Conservation (phyloP, 2,797 vertebrate genomes). For the Micropoecilia bifurca region DNA sequence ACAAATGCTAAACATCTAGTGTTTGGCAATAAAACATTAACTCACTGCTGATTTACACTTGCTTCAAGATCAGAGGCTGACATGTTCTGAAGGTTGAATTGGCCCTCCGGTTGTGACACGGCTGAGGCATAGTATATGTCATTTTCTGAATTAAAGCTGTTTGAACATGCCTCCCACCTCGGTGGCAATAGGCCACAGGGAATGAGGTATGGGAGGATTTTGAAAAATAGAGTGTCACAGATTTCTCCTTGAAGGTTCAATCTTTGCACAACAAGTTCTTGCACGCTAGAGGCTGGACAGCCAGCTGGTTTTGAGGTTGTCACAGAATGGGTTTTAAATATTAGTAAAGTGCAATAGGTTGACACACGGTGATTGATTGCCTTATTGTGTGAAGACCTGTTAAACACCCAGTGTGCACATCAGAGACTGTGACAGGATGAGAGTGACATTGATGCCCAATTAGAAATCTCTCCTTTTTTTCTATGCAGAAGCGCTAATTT, state of each 20-base stretch:
- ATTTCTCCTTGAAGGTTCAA: constrained; percentile 67
- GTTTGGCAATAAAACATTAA: constrained; percentile 39
- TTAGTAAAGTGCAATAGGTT: constrained; percentile 25
- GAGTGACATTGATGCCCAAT: constrained; percentile 12
- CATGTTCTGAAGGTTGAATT: constrained; percentile 67
- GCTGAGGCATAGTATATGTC: constrained; percentile 59
- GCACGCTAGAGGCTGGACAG: constrained; percentile 30
- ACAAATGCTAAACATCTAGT: constrained; percentile 18
- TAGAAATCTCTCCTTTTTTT: constrained; percentile 12
- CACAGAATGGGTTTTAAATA: constrained; percentile 49
- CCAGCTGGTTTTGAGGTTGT: constrained; percentile 35
- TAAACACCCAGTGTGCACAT: constrained; percentile 20
- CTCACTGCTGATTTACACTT: constrained; percentile 58
- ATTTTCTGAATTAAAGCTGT: constrained; percentile 68
- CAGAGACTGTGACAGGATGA: constrained; percentile 10
- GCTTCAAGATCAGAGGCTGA: constrained; percentile 46
- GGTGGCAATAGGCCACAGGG: constrained; percentile 58
- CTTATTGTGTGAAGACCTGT: constrained; percentile 16
- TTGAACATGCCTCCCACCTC: constrained; percentile 66
- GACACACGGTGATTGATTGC: constrained; percentile 35
- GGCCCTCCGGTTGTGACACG: constrained; percentile 53
- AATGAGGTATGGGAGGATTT: constrained; percentile 56
- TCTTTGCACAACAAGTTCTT: constrained; percentile 48
- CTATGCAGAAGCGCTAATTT: neutral
- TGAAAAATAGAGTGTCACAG: constrained; percentile 48